These are phyloP conservation scores for Vidua macroura DNA, from an alignment of 2,113 vertebrate genomes.

Conservation along the genomic window DNA sequence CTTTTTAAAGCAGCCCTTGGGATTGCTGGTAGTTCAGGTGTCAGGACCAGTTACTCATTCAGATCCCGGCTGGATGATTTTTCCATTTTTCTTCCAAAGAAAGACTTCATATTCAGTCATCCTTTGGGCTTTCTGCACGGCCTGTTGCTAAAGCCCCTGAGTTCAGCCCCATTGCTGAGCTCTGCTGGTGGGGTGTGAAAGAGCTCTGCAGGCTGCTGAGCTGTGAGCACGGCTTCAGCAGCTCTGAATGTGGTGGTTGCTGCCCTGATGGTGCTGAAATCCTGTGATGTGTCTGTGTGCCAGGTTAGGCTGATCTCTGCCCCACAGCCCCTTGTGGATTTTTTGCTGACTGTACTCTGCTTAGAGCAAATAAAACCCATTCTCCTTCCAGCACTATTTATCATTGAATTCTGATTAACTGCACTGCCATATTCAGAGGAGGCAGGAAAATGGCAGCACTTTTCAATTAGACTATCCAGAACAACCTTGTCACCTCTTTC, in stretches of 20 bases:
- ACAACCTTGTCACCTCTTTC: constrained; percentile 19
- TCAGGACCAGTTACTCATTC: constrained; percentile 8
- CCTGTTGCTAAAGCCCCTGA: not conserved
- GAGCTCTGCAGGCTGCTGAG: not conserved
- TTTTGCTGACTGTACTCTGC: not conserved
- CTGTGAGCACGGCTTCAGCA: accelerated
- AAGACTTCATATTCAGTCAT: not conserved
- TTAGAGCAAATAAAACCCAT: not conserved
- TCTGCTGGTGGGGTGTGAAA: not conserved
- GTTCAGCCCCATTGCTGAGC: not conserved
- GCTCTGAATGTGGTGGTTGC: not conserved
- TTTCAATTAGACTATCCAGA: constrained; percentile 5
- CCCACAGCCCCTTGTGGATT: not conserved
- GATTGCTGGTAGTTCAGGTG: constrained; percentile 23
- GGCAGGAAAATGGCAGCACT: not conserved
- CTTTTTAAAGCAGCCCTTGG: constrained; percentile 19
- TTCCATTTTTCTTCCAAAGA: constrained; percentile 1
- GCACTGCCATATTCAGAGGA: not conserved
- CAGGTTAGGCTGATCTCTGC: not conserved
- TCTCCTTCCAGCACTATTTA: not conserved
- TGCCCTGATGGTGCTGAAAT: not conserved
- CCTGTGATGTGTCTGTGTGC: not conserved
- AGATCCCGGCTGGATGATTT: not conserved
- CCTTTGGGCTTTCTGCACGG: not conserved
- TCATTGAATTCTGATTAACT: not conserved